Evolutionary conservation across 2,797 vertebrate genomes (phyloP).

Genomic region (Poeciliopsis presidionis): DNA sequence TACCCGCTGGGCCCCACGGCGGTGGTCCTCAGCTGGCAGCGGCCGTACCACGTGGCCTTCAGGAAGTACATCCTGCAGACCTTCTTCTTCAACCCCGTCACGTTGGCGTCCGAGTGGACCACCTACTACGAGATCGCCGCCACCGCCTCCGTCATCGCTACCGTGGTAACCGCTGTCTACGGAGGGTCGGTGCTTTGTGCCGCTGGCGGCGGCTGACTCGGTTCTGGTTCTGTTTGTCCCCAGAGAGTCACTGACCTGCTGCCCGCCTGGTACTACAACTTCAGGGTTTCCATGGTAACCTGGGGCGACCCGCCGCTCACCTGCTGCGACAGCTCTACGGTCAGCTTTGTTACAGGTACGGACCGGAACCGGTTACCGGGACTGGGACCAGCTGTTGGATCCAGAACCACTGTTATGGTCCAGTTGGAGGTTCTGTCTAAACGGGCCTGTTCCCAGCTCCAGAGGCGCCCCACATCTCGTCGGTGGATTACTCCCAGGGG

Average conservation of each 20-base stretch:
- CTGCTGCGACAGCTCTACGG: constrained; percentile 92
- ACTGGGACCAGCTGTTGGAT: not conserved
- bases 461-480: constrained; percentile 91
- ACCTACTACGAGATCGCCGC: constrained; percentile 97
- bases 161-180: constrained; percentile 82
- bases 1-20: constrained; percentile 90
- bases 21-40: constrained; percentile 92
- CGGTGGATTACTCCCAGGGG: constrained; percentile 88
- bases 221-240: constrained; percentile 10
- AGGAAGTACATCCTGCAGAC: constrained; percentile 94
- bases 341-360: constrained; percentile 92
- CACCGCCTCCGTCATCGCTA: constrained; percentile 88
- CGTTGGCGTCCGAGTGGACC: constrained; percentile 92
- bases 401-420: not conserved
- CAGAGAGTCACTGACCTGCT: constrained; percentile 91
- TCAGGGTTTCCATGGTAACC: constrained; percentile 94
- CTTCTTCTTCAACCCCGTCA: constrained; percentile 95
- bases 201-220: not conserved
- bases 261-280: constrained; percentile 96
- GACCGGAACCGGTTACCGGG: not conserved
- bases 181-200: too few relatives aligned
- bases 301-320: constrained; percentile 92
- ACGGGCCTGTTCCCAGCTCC: constrained; percentile 81
- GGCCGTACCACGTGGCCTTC: constrained; percentile 91
- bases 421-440: not conserved